A percentile compares a stretch with the other conserved stretches of the same genome.
phyloP scores from a whole-genome alignment of 2,888 invertebrate species.

The Netelia virgata region DNA sequence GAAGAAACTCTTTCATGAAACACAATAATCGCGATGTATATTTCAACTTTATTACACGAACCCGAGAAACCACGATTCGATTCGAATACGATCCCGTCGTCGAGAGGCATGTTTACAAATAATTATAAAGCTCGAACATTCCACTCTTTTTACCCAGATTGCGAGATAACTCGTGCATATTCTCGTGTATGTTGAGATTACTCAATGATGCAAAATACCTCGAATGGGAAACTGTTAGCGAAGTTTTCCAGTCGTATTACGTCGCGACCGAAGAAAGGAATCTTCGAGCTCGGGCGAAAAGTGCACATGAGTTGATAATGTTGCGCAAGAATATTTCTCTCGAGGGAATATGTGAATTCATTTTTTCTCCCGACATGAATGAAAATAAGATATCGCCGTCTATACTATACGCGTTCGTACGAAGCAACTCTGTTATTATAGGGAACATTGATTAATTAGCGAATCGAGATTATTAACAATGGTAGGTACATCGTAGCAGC shows the following conservation, averaged over 20 bases:
- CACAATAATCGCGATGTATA: slow-evolving; percentile 75
- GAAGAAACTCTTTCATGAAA: slow-evolving; percentile 77
- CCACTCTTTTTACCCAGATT: not conserved
- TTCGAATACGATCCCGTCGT: slow-evolving; percentile 3
- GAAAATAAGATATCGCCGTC: too few relatives aligned
- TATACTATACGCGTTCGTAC: not conserved
- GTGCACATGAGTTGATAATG: too few relatives aligned
- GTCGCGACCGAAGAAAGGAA: not conserved
- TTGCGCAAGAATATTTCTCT: too few relatives aligned
- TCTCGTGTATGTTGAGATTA: not conserved
- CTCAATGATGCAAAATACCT: not conserved
- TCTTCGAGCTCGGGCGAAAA: not conserved
- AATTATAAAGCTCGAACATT: slow-evolving; percentile 30
- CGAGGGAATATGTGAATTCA: too few relatives aligned
- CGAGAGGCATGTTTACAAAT: slow-evolving; percentile 14
- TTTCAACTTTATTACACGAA: slow-evolving; percentile 73
- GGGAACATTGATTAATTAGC: slow-evolving; percentile 72
- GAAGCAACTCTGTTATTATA: slow-evolving; percentile 53
- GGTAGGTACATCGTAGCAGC: slow-evolving; percentile 4
- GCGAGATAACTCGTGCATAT: not conserved
- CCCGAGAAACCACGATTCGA: not conserved
- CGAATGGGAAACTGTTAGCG: not conserved
- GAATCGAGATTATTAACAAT: slow-evolving; percentile 71
- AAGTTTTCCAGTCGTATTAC: not conserved
- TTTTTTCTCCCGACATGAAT: too few relatives aligned